phyloP scores from a whole-genome alignment of 2,113 vertebrate species.

The Lamprotornis superbus region DNA sequence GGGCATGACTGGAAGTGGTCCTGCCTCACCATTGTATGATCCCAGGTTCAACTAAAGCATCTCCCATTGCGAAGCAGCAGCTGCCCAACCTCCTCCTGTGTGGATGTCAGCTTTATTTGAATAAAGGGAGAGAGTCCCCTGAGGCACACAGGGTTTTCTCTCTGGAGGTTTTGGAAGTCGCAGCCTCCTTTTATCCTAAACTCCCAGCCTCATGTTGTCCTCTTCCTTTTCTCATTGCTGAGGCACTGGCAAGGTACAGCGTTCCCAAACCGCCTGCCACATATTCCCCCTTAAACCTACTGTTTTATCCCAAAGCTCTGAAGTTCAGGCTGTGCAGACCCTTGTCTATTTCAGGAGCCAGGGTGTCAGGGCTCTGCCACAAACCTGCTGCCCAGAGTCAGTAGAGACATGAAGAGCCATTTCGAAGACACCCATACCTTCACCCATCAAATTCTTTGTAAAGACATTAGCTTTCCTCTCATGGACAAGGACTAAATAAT shows the following conservation, averaged over 20 bases:
- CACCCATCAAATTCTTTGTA: too few species aligned
- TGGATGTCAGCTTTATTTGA: background rate
- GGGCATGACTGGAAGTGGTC: too few species aligned
- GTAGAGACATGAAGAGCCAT: fast-evolving
- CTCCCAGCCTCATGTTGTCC: fast-evolving
- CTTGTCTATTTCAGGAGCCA: background rate
- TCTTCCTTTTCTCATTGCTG: background rate
- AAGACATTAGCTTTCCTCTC: background rate
- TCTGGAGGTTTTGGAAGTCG: fast-evolving
- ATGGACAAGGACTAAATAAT: background rate
- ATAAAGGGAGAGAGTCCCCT: background rate
- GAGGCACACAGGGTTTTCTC: background rate
- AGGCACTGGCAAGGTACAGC: background rate
- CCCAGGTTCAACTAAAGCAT: fast-evolving
- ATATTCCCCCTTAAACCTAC: background rate
- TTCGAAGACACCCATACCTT: background rate
- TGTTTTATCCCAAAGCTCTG: background rate
- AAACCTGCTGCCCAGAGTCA: background rate
- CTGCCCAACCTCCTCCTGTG: background rate
- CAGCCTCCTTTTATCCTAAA: background rate
- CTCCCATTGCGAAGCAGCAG: fast-evolving
- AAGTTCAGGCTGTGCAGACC: background rate
- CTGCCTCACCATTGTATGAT: fast-evolving
- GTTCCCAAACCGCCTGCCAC: fast-evolving
- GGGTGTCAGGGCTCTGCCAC: background rate